Base-by-base conservation (phyloP, 2,113 vertebrate species). In the Cichladusa arquata region DNA sequence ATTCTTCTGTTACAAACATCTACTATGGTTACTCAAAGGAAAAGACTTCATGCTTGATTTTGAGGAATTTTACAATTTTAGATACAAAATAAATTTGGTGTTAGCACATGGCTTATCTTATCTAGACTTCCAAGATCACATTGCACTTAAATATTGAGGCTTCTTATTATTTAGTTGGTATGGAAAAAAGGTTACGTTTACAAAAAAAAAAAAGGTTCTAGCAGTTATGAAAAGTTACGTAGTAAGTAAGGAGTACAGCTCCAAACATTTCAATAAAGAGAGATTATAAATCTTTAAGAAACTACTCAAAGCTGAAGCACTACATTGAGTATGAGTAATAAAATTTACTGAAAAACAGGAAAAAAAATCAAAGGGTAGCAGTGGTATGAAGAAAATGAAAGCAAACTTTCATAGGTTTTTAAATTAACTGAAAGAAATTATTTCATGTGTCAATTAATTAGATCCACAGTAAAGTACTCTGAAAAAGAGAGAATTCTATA, bases 391-490 rank as follows among this genome's bases (percentile, higher is more conserved):
- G 25, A 89, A 92, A 85, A 90, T 34, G 5, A 77, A 86, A 77
- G 28, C 6, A 88, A 92, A 92, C 2, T 48, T 82, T 5, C 56
- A 48, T 22, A 19, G 1, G 6, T 44, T 90, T 72, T 42, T 31
- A 38, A 95, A 85, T 72, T 14, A 91, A 91, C 14, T 70, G 31
- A 58, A 71, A 72, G 11, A 69, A 92, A 86, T 91, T 36, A 71
- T 56, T 66, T 90, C 20, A 77, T 47, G 9, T 65, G 42, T 53
- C 31, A 87, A 34, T 74, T 53, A 88, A 90, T 84, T 88, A 62
- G 26, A 66, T 90, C 16, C 54, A 81, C 15, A 78, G 5, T 11
- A 56, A 81, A 81, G 29, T 58, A 57, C 34, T 82, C 51, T 51
- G 17, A 22, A 78, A 81, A 76, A 29, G 5, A 92, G 14, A n/a